Conservation (phyloP, 2,888 invertebrate genomes). For the Acanthoscelides obtectus region DNA sequence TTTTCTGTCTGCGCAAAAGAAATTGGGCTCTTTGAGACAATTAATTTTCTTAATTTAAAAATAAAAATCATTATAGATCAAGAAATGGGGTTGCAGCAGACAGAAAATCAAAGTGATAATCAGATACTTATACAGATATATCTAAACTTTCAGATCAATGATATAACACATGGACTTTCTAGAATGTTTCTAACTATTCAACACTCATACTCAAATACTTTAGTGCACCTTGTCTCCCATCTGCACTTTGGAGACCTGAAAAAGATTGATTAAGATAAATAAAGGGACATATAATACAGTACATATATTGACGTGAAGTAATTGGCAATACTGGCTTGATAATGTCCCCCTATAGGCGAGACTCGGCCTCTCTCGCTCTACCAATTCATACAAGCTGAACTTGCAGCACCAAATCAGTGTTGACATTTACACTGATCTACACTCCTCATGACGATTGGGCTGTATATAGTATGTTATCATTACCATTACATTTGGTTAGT, state of each 20-base stretch:
- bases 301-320: background rate
- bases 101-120: background rate
- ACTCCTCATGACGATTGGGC: no score
- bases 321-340: background rate
- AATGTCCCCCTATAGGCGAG: no score
- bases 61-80: background rate
- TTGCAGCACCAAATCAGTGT: background rate
- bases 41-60: background rate
- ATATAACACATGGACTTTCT: background rate
- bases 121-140: background rate
- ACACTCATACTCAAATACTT: background rate
- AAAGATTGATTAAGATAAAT: constrained; percentile 4
- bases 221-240: constrained; percentile 21
- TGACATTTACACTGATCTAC: no score
- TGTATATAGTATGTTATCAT: no score
- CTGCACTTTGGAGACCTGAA: constrained; percentile 18
- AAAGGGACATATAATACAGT: background rate
- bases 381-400: no score
- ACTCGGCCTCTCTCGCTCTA: no score
- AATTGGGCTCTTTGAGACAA: background rate
- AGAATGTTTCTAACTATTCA: background rate
- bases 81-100: background rate
- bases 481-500: no score
- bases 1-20: background rate
- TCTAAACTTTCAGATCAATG: background rate